Base-by-base conservation (phyloP, 1,140 invertebrate genomes). In the Drosophila athabasca region DNA sequence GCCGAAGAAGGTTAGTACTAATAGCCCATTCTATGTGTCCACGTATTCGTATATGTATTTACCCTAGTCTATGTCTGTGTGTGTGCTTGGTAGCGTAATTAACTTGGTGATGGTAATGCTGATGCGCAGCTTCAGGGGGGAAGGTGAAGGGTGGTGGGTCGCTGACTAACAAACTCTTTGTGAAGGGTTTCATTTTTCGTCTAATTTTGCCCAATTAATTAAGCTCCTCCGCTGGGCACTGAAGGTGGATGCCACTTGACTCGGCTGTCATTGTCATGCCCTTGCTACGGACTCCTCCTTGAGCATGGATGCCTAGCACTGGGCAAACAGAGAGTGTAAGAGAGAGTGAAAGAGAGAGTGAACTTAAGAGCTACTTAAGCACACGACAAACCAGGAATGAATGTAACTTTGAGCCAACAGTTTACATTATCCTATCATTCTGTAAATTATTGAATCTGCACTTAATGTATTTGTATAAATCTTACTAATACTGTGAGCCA, bases 1-100 rank as follows among this genome's bases (percentile, higher is more conserved):
- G 81, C 77, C 55, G 91, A 92, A 49, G 91, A 92, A 72, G 90
- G 90, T 91, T 50, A 90, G 90, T 90, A 50, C 62, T 46, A 85
- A 62, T 54, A 54, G 51, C 35, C 26, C 17, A 26, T 43, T 41
- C 41, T 26, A 39, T 45, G 9, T 48, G 43, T 41, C 49, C 62
- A 39, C 53, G 0, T 41, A 31, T 19, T 2, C 59, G 31, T 58
- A 26, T 60, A 7, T 52, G 13, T 15, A 15, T 22, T 4, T 11
- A 13, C 9, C 3, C 3, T 39, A 11, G 35, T 53, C 43, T 57
- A 13, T 66, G 9, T 35, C 19, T 61, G 50, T 55, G 43, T 41
- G 51, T 73, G 52, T 73, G 73, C 57, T 60, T 52, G 43, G 54
- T 13, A 41, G 43, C 26, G 61, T 76, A 75, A 79, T 79, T 80